Percentiles rank a stretch among this genome's conserved stretches.
These are phyloP conservation scores for Drosophila pseudoobscura DNA, from an alignment of 1,140 invertebrate genomes.

Conservation along the genomic window DNA sequence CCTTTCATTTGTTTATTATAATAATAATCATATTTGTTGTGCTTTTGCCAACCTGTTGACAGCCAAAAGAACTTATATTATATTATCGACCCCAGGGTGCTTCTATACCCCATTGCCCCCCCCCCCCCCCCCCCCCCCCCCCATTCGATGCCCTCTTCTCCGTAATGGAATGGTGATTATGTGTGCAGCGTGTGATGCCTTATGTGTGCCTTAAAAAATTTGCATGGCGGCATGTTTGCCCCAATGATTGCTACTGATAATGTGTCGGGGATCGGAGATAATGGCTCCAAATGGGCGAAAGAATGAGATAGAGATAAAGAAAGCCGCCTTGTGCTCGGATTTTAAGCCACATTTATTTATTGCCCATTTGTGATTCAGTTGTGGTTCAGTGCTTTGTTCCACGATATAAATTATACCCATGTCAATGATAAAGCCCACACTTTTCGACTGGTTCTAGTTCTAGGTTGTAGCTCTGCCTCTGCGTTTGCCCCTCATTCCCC, in stretches of 20 bases:
- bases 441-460: slow-evolving; percentile 14
- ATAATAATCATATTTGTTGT: slow-evolving; percentile 25
- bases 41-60: slow-evolving; percentile 49
- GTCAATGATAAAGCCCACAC: slow-evolving; percentile 25
- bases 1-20: slow-evolving; percentile 32
- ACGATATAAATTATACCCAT: slow-evolving; percentile 15
- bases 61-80: slow-evolving; percentile 27
- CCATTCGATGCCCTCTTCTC: too few relatives aligned
- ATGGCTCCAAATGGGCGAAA: not conserved
- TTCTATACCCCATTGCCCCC: not conserved
- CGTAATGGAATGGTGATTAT: not conserved
- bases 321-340: not conserved
- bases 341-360: slow-evolving; percentile 34
- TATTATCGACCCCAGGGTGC: slow-evolving; percentile 35
- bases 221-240: slow-evolving; percentile 28
- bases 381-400: slow-evolving; percentile 2
- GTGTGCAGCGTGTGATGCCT: not conserved
- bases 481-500: not conserved
- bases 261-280: slow-evolving; percentile 3
- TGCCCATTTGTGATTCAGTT: slow-evolving; percentile 13
- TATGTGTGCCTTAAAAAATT: slow-evolving; percentile 44
- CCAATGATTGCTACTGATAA: slow-evolving; percentile 26
- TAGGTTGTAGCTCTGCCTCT: slow-evolving; percentile 17
- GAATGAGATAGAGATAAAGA: not conserved
- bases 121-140: too few relatives aligned